A percentile compares a stretch with the other conserved stretches of the same genome.
phyloP scores from a whole-genome alignment of 2,888 invertebrate species.

The Noctua fimbriata region DNA sequence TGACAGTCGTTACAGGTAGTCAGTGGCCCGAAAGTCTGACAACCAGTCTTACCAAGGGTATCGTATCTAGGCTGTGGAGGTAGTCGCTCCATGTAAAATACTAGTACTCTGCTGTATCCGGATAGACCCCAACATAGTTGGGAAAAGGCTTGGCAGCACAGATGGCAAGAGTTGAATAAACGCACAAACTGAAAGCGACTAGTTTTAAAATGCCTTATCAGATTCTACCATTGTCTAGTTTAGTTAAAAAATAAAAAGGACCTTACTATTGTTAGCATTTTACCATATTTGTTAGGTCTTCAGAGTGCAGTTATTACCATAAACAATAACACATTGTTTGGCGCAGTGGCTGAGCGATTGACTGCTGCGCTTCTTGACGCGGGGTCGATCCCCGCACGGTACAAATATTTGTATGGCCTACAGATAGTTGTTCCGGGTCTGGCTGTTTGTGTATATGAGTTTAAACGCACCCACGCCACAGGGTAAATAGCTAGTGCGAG shows the following conservation, averaged over 20 bases:
- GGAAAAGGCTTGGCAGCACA: background rate
- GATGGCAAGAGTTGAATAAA: background rate
- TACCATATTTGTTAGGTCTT: background rate
- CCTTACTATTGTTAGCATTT: background rate
- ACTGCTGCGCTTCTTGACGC: no score
- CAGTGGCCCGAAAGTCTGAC: background rate
- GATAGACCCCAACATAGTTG: no score
- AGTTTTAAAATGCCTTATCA: background rate
- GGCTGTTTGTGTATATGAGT: no score
- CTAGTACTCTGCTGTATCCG: no score
- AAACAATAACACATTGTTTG: background rate
- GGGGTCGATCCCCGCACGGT: no score
- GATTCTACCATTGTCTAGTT: constrained; percentile 13
- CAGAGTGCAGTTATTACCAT: background rate
- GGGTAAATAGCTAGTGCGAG: no score
- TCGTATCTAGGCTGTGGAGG: no score
- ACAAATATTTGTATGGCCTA: no score
- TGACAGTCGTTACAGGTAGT: background rate
- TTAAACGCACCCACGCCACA: no score
- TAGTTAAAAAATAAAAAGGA: background rate
- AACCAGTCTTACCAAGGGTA: background rate
- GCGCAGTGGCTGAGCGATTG: no score
- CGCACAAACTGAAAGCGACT: background rate
- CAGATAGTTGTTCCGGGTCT: no score
- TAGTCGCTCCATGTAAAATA: no score